Evolutionary conservation across 2,113 vertebrate genomes (phyloP), one percentile per base, ranked within the genome.

Genomic region (Tragelaphus imberbis): DNA sequence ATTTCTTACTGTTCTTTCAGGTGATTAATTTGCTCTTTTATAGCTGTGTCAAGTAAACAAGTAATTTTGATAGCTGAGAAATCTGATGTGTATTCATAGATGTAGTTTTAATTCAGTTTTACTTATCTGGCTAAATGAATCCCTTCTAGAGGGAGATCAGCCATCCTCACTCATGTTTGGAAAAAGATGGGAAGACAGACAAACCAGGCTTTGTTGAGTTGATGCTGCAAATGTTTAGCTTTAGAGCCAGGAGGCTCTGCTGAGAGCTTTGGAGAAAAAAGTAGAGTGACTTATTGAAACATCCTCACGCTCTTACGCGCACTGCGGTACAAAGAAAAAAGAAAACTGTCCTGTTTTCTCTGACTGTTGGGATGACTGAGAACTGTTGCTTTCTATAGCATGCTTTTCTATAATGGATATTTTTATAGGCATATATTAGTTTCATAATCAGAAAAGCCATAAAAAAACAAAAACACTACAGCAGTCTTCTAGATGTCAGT

Each of bases 381-480:
- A 56, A 51, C 58, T 77, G 89, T 84, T 3, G 36, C 36, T 93
- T 30, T 79, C 40, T 80, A 1, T 30, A 40, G 49, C 28, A 7
- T 36, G 17, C 8, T 14, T 84, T 79, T 90, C 61, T 96, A 2
- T 55, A 56, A 3, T 47, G 47, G 44, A 55, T 81, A 25, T 80
- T 63, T 81, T 94, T 81, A 40, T 27, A 95, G 88, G 59, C 7
- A 40, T 65, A 11, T 79, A 21, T 68, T 79, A 36, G 30, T 71
- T 91, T 96, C 49, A 15, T 91, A 59, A 97, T 88, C 19, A 90
- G 58, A 97, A 93, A 96, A 92, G 55, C 71, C 80, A 27, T 88
- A 79, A 59, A 47, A 58, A 93, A 55, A 2, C 28, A n/a, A 63
- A 77, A 65, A 15, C 28, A 79, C 30, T 68, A 28, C 33, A 89